These are phyloP conservation scores for Catocala nupta DNA, from an alignment of 2,888 invertebrate species.

Conservation along the genomic window DNA sequence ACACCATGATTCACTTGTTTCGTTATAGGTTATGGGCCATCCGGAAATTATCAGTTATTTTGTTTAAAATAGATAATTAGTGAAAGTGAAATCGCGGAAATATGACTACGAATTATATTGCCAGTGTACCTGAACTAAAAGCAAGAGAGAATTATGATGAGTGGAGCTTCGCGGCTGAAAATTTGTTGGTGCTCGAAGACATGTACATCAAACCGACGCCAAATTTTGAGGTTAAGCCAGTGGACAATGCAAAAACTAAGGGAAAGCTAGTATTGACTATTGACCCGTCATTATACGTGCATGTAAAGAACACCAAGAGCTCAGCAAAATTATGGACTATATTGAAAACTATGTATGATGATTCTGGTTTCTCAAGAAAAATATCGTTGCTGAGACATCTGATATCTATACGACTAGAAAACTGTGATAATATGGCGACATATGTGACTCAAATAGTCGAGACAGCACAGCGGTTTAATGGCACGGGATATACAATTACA, in stretches of 20 bases:
- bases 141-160: conserved; percentile 38
- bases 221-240: conserved; percentile 9
- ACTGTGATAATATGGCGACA: not conserved
- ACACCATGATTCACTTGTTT: too few relatives aligned
- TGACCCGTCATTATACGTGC: conserved; percentile 3
- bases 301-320: conserved; percentile 1
- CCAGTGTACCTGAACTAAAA: conserved; percentile 34
- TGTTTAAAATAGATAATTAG: too few relatives aligned
- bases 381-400: conserved; percentile 1
- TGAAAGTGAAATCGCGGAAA: too few relatives aligned
- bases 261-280: conserved; percentile 8
- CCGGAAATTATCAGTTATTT: too few relatives aligned
- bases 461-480: conserved; percentile 6
- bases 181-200: conserved; percentile 39
- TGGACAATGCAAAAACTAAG: conserved; percentile 9
- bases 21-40: too few relatives aligned
- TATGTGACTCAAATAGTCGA: conserved; percentile 4
- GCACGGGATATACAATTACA: conserved; percentile 30
- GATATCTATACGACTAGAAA: not conserved
- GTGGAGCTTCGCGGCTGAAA: conserved; percentile 43
- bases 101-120: conserved; percentile 21
- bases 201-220: conserved; percentile 29
- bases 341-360: conserved; percentile 6
- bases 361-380: conserved; percentile 7
- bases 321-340: conserved; percentile 3